Conservation (phyloP, 1,140 invertebrate genomes). For the Zaprionus capensis region DNA sequence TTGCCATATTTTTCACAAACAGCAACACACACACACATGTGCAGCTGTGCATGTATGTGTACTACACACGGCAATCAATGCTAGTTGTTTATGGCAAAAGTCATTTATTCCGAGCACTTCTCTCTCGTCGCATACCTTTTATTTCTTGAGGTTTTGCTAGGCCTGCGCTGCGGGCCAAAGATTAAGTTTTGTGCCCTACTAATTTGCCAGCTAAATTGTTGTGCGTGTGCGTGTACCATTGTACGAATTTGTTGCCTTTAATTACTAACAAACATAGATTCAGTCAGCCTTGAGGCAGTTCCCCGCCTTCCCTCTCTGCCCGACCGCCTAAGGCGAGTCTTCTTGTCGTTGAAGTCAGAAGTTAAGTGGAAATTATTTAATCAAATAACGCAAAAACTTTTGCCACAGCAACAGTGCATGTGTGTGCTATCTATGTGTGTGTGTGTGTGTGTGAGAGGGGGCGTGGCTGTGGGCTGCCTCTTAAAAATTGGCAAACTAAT, state of each 20-base stretch:
- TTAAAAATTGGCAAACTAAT: conserved; percentile 73
- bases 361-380: conserved; percentile 82
- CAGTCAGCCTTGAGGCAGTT: conserved; percentile 23
- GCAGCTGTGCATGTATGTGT: conserved; percentile 5
- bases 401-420: conserved; percentile 29
- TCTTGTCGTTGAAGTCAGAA: conserved; percentile 53
- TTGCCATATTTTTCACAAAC: conserved; percentile 63
- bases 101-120: conserved; percentile 54
- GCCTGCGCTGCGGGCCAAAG: conserved; percentile 46
- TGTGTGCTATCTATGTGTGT: not conserved
- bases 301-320: not conserved
- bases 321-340: conserved; percentile 12
- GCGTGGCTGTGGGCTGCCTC: conserved; percentile 26
- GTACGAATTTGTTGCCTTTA: conserved; percentile 60
- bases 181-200: conserved; percentile 76
- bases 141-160: conserved; percentile 44
- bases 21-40: conserved; percentile 22
- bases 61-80: conserved; percentile 62
- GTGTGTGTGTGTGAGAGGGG: conserved; percentile 6
- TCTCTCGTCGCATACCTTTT: conserved; percentile 48
- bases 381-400: conserved; percentile 74
- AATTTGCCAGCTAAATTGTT: conserved; percentile 70
- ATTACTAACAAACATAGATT: conserved; percentile 48
- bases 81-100: conserved; percentile 66
- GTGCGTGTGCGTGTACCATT: conserved; percentile 19